phyloP scores from a whole-genome alignment of 2,888 invertebrate genomes.

The Drosophila austrosaltans region DNA sequence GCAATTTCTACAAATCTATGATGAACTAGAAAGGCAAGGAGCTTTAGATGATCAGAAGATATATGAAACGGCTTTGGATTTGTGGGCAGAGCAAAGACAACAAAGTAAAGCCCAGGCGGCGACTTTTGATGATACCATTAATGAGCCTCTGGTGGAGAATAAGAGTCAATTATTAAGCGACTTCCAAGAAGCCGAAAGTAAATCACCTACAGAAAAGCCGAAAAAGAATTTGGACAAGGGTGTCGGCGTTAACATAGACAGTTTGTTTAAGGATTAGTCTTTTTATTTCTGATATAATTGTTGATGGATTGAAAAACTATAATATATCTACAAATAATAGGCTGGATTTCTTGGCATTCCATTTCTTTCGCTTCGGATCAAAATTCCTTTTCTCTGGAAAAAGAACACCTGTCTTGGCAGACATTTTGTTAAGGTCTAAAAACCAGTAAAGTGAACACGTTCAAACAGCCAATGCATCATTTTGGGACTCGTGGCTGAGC shows the following conservation, averaged over 20 bases:
- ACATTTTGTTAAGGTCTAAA: constrained; percentile 12
- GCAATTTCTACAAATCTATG: constrained; percentile 86
- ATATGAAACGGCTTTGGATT: constrained; percentile 84
- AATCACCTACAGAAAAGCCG: constrained; percentile 31
- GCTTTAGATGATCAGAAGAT: constrained; percentile 85
- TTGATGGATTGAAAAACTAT: background rate
- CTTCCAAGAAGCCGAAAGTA: constrained; percentile 50
- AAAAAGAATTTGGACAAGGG: constrained; percentile 42
- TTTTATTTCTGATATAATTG: constrained; percentile 18
- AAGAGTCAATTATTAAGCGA: constrained; percentile 58
- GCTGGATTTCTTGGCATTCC: background rate
- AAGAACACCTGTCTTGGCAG: background rate
- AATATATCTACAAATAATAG: background rate
- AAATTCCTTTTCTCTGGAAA: background rate
- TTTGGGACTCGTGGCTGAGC: constrained; percentile 93
- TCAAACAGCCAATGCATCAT: constrained; percentile 89
- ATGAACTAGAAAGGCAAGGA: constrained; percentile 85
- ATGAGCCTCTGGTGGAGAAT: constrained; percentile 13
- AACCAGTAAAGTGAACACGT: constrained; percentile 26
- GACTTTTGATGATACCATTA: constrained; percentile 34
- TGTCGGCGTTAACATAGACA: constrained; percentile 71
- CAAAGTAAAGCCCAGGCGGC: constrained; percentile 19
- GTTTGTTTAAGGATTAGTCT: constrained; percentile 66
- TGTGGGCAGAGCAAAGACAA: constrained; percentile 80
- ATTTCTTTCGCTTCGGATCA: no score